Percentiles rank a stretch among this genome's conserved stretches.
phyloP scores from a whole-genome alignment of 2,888 invertebrate genomes.

The Drosophila longiperda region DNA sequence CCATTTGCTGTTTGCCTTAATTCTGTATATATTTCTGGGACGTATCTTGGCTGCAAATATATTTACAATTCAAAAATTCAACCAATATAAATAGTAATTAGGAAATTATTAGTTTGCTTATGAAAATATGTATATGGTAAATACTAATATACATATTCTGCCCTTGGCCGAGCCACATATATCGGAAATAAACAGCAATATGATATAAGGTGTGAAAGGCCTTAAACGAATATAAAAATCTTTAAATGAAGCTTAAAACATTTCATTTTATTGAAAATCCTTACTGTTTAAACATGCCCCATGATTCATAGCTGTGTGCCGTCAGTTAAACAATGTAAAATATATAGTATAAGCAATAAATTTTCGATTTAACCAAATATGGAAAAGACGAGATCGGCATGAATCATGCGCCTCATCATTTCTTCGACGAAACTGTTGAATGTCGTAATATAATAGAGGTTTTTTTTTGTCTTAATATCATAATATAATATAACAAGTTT shows the following conservation, averaged over 20 bases:
- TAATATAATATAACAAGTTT: slow-evolving; percentile 21
- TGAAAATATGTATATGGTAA: not conserved
- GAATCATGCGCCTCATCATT: slow-evolving; percentile 46
- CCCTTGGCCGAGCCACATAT: not conserved
- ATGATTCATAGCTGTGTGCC: slow-evolving; percentile 39
- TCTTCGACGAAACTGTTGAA: slow-evolving; percentile 32
- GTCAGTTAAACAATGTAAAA: slow-evolving; percentile 14
- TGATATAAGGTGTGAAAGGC: slow-evolving; percentile 8
- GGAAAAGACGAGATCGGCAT: slow-evolving; percentile 41
- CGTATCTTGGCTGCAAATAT: not conserved
- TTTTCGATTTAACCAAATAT: slow-evolving; percentile 45
- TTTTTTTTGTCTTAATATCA: slow-evolving; percentile 15
- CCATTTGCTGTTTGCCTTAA: not conserved
- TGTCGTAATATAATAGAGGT: slow-evolving; percentile 27
- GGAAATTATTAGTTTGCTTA: too few relatives aligned
- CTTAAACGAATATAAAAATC: slow-evolving; percentile 7
- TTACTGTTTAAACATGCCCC: slow-evolving; percentile 27
- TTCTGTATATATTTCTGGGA: not conserved
- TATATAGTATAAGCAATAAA: slow-evolving; percentile 11
- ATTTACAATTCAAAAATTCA: not conserved
- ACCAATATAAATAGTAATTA: not conserved
- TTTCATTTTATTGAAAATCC: slow-evolving; percentile 17
- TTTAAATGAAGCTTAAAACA: slow-evolving; percentile 2
- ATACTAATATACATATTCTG: not conserved
- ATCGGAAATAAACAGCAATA: slow-evolving; percentile 9